Percentiles rank a stretch among this genome's conserved stretches.
Conservation (phyloP, 92 coral and sea anemone genomes). For the Muricea muricata region DNA sequence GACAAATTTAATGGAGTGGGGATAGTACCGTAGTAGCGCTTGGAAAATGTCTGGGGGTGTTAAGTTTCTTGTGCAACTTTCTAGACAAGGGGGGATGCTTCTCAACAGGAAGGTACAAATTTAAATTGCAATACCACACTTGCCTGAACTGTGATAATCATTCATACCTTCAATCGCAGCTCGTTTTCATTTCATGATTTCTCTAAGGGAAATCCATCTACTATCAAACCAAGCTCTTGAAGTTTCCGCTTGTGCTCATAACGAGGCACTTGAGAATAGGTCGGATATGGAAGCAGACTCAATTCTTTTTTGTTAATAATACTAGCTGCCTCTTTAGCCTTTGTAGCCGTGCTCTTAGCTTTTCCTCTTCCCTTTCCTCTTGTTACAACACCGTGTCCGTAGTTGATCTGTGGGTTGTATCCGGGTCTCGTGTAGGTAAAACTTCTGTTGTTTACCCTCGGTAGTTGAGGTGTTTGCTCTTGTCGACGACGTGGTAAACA, state of each 20-base stretch:
- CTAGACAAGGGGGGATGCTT: too few relatives aligned
- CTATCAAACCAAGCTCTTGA: conserved; percentile 42
- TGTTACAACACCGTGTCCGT: neutral
- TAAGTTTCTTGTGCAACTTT: too few relatives aligned
- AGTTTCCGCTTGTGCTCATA: conserved; percentile 36
- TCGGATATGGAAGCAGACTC: conserved; percentile 32
- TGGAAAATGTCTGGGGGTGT: too few relatives aligned
- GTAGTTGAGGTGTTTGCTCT: conserved; percentile 6
- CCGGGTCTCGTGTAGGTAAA: neutral
- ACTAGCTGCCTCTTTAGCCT: conserved; percentile 11
- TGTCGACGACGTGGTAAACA: conserved; percentile 2
- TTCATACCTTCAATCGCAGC: conserved; percentile 40
- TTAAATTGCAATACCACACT: too few relatives aligned
- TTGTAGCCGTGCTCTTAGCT: neutral
- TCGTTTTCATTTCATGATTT: conserved; percentile 48
- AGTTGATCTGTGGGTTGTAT: neutral
- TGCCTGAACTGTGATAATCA: too few relatives aligned
- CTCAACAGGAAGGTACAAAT: too few relatives aligned
- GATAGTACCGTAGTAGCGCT: too few relatives aligned
- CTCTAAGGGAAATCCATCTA: conserved; percentile 56
- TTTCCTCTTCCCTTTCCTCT: conserved; percentile 20
- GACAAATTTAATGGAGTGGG: too few relatives aligned
- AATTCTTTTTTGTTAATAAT: conserved; percentile 8
- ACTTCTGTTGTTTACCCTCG: neutral
- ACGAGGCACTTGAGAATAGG: conserved; percentile 25